Evolutionary conservation across 2,113 vertebrate species (phyloP).

Genomic region (Neotoma lepida): DNA sequence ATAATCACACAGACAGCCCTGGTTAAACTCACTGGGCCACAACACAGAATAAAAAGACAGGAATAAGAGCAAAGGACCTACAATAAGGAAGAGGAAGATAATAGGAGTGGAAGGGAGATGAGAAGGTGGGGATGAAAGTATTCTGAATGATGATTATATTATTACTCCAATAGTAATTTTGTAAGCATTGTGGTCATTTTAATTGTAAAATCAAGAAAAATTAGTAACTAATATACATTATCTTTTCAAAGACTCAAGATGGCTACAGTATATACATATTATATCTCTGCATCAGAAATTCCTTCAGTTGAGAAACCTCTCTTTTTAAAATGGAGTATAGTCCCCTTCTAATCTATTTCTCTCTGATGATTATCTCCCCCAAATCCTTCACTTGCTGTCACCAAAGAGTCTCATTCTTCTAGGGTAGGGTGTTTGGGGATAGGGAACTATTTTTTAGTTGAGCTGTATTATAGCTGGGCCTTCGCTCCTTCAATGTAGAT

Average conservation of each 20-base stretch:
- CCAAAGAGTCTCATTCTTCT: neutral
- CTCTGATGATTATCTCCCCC: neutral
- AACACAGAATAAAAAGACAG: neutral
- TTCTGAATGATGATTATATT: neutral
- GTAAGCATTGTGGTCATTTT: neutral
- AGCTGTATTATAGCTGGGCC: rapidly evolving
- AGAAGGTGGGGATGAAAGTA: neutral
- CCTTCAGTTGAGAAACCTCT: neutral
- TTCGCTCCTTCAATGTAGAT: too few species aligned
- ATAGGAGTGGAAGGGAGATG: neutral
- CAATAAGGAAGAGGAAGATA: neutral
- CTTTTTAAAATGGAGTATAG: neutral
- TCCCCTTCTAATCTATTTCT: neutral
- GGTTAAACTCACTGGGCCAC: neutral
- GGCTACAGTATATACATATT: neutral
- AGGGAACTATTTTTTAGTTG: neutral
- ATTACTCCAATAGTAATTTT: neutral
- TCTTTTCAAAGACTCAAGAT: neutral
- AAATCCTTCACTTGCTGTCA: rapidly evolving
- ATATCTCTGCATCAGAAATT: too few species aligned
- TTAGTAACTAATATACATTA: neutral
- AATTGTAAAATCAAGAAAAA: neutral
- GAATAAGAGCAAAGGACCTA: neutral
- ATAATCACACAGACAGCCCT: neutral
- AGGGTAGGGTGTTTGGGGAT: rapidly evolving